phyloP scores from a whole-genome alignment of 1,140 invertebrate genomes.

The Plutomurus gul region DNA sequence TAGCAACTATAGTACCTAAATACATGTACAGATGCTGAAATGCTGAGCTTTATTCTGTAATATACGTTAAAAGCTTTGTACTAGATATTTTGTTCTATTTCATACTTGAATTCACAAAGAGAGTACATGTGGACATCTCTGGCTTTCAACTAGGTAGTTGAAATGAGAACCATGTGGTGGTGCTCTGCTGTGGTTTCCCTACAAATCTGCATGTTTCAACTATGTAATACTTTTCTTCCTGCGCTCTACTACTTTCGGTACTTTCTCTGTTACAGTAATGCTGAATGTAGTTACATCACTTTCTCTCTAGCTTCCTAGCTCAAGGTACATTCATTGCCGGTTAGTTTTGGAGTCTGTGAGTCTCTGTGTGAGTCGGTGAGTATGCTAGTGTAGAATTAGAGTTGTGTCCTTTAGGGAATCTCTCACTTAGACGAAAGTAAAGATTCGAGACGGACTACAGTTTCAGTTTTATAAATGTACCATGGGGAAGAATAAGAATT shows the following conservation, averaged over 20 bases:
- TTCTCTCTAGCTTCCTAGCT: slow-evolving; percentile 4
- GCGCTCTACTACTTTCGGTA: background rate
- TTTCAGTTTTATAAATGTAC: slow-evolving; percentile 30
- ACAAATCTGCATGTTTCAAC: slow-evolving; percentile 21
- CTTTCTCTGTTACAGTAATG: background rate
- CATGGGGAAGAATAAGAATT: slow-evolving; percentile 41
- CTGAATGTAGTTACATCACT: no score
- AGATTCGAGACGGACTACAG: slow-evolving; percentile 8
- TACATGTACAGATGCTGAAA: background rate
- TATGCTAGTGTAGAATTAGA: slow-evolving; percentile 15
- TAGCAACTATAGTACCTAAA: background rate
- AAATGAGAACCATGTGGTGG: slow-evolving; percentile 22
- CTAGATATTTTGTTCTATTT: background rate
- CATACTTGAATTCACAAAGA: background rate
- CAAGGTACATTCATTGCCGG: background rate
- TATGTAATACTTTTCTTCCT: background rate
- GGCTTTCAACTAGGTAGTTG: slow-evolving; percentile 15
- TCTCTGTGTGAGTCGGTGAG: background rate
- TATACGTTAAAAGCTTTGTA: background rate
- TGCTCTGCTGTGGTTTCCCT: slow-evolving; percentile 1
- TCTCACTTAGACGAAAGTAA: background rate
- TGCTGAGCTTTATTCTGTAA: background rate
- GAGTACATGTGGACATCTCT: background rate
- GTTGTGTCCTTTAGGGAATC: slow-evolving; percentile 19
- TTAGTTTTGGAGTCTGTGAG: background rate